Percentiles rank a stretch among this genome's conserved stretches.
These are phyloP conservation scores for Phrixothrix hirtus DNA, from an alignment of 2,888 invertebrate species.

Conservation along the genomic window DNA sequence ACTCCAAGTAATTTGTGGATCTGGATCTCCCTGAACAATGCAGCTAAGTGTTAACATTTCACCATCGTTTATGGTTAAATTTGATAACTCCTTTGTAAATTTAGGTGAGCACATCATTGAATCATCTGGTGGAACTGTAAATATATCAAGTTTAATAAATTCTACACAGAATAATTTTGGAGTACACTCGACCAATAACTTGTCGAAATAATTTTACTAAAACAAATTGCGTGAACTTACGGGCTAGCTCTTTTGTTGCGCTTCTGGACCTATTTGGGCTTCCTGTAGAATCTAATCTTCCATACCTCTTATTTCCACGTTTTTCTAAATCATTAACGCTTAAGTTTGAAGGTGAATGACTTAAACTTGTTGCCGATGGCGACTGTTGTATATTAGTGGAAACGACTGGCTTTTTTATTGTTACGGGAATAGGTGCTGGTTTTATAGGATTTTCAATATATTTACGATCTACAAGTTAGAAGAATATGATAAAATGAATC, in stretches of 20 bases:
- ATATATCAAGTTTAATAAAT: too few species aligned
- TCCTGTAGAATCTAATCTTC: conserved; percentile 72
- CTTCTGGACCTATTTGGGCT: conserved; percentile 86
- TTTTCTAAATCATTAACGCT: conserved; percentile 57
- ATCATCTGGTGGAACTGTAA: conserved; percentile 82
- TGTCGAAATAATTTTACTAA: too few species aligned
- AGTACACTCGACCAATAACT: too few species aligned
- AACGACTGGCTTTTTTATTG: conserved; percentile 61
- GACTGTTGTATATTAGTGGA: conserved; percentile 57
- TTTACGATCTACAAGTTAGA: conserved; percentile 67
- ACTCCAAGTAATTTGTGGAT: conserved; percentile 88
- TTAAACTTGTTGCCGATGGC: conserved; percentile 52
- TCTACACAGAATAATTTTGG: too few species aligned
- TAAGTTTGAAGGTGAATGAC: conserved; percentile 52
- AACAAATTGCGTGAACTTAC: too few species aligned
- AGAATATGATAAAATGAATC: too few species aligned
- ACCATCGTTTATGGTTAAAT: conserved; percentile 84
- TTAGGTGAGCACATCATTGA: conserved; percentile 84
- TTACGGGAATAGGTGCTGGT: conserved; percentile 76
- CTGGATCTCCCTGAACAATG: conserved; percentile 88
- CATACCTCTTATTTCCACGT: conserved; percentile 66
- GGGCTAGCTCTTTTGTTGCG: conserved; percentile 84
- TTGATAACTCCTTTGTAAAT: conserved; percentile 77
- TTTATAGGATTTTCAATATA: conserved; percentile 85
- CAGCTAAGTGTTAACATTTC: conserved; percentile 81